Conservation (phyloP, 92 coral and sea anemone genomes). For the Porites rus region DNA sequence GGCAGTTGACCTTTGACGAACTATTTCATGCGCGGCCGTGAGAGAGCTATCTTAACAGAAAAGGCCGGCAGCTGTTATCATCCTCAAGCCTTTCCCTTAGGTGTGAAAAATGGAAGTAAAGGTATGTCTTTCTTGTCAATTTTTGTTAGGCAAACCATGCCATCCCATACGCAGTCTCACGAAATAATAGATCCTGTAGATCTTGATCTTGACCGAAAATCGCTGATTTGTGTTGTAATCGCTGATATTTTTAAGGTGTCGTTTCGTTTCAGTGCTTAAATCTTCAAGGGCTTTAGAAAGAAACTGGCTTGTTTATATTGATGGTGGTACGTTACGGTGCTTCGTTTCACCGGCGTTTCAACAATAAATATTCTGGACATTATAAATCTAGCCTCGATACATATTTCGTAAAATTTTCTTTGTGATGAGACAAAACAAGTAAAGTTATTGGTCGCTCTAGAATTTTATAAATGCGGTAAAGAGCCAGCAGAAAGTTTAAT, state of each 20-base stretch:
- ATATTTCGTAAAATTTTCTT: neutral
- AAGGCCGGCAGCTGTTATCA: neutral
- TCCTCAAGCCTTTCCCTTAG: neutral
- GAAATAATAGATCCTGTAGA: too few species aligned
- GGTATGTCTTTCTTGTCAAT: conserved; percentile 41
- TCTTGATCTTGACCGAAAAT: neutral
- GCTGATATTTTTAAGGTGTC: neutral
- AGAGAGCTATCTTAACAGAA: neutral
- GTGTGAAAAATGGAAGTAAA: conserved; percentile 49
- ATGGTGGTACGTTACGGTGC: neutral
- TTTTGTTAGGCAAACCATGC: conserved; percentile 21
- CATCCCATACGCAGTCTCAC: too few species aligned
- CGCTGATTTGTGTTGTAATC: neutral
- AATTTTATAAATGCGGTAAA: too few species aligned
- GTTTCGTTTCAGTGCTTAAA: conserved; percentile 12
- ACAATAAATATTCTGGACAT: neutral
- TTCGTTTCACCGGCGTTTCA: neutral
- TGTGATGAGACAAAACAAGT: neutral
- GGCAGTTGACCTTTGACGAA: conserved; percentile 35
- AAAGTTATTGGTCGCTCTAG: neutral
- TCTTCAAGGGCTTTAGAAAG: neutral
- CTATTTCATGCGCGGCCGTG: neutral
- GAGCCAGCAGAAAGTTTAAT: neutral
- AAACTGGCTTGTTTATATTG: conserved; percentile 1
- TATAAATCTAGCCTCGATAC: neutral